These are phyloP conservation scores for Mungos mungo DNA, from an alignment of 2,113 vertebrate genomes.

Conservation along the genomic window DNA sequence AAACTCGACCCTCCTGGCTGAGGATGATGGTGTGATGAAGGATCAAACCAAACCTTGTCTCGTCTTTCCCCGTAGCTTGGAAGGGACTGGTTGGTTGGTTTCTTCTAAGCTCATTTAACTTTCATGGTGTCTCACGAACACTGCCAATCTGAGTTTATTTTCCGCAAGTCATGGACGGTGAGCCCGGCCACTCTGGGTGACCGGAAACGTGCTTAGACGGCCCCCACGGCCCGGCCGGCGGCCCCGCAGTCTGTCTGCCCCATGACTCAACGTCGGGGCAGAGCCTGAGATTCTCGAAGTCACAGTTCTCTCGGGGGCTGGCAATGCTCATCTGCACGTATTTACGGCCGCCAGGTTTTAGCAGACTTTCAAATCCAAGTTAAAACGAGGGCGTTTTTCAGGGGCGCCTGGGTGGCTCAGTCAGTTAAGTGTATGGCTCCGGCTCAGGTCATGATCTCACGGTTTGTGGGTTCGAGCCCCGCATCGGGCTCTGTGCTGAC, in stretches of 20 bases:
- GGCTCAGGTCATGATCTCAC: too few relatives aligned
- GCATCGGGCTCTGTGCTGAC: too few relatives aligned
- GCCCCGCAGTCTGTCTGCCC: background rate
- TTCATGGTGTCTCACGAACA: background rate
- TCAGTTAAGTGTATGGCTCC: too few relatives aligned
- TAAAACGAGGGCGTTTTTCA: background rate
- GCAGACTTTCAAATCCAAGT: background rate
- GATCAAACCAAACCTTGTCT: too few relatives aligned
- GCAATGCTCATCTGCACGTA: background rate
- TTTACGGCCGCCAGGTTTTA: background rate
- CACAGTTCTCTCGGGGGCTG: background rate
- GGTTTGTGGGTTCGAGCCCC: too few relatives aligned
- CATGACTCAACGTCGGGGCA: background rate
- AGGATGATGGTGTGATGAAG: too few relatives aligned
- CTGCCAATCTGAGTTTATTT: background rate
- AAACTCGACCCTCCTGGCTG: background rate
- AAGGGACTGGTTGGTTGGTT: background rate
- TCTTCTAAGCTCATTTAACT: background rate
- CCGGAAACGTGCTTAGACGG: background rate
- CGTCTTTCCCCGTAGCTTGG: background rate
- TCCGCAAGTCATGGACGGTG: background rate
- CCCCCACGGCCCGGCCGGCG: too few relatives aligned
- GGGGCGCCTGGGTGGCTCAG: too few relatives aligned
- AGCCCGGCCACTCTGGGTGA: background rate
- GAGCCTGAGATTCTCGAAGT: background rate